phyloP scores from a whole-genome alignment of 2,888 invertebrate species.

The Piscicola geometra region DNA sequence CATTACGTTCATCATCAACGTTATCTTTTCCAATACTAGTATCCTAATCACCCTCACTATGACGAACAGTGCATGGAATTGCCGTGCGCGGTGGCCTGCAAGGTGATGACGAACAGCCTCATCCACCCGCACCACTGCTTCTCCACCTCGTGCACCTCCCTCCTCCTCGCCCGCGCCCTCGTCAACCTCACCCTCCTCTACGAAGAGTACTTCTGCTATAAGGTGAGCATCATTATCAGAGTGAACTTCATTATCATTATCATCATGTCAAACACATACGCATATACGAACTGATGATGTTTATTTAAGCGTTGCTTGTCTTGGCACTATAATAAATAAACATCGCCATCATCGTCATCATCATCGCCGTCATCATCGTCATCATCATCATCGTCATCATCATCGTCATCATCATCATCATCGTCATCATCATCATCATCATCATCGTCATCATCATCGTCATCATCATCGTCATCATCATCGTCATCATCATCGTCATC shows the following conservation, averaged over 20 bases:
- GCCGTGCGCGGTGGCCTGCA: constrained; percentile 23
- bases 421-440: too few relatives aligned
- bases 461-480: too few relatives aligned
- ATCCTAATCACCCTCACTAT: too few relatives aligned
- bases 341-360: neutral
- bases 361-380: neutral
- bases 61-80: constrained; percentile 11
- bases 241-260: neutral
- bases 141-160: constrained; percentile 26
- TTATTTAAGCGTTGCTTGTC: too few relatives aligned
- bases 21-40: neutral
- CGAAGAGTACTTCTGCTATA: constrained; percentile 32
- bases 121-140: constrained; percentile 32
- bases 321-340: too few relatives aligned
- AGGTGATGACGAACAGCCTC: constrained; percentile 31
- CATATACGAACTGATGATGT: too few relatives aligned
- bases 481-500: too few relatives aligned
- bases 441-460: too few relatives aligned
- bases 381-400: neutral
- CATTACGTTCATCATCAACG: neutral
- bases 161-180: constrained; percentile 23
- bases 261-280: too few relatives aligned
- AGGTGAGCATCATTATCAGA: constrained; percentile 1
- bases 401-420: neutral
- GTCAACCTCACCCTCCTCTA: constrained; percentile 24